phyloP scores from a whole-genome alignment of 1,140 invertebrate genomes.

The Parapsyche elsis region DNA sequence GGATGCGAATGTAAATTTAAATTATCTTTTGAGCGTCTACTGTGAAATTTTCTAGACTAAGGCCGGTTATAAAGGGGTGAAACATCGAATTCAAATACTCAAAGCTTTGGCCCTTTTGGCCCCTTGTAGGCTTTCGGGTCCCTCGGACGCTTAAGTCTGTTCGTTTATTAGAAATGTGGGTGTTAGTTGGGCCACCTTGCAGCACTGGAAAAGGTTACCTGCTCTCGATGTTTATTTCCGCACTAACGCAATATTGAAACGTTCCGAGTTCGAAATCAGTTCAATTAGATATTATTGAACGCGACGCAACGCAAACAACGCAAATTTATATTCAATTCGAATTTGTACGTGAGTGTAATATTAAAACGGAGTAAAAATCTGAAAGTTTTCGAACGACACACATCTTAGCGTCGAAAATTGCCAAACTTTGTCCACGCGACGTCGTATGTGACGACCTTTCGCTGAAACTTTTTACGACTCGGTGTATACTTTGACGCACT shows the following conservation, averaged over 20 bases:
- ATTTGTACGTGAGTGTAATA: too few relatives aligned
- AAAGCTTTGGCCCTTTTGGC: neutral
- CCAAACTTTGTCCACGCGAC: neutral
- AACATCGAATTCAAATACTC: constrained; percentile 8
- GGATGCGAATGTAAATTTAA: too few relatives aligned
- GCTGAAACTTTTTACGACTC: too few relatives aligned
- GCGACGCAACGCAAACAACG: too few relatives aligned
- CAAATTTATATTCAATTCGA: too few relatives aligned
- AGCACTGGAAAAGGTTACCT: neutral
- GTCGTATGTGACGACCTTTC: neutral
- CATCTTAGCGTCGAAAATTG: neutral
- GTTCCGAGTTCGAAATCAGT: neutral
- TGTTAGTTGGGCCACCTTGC: neutral
- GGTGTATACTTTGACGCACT: neutral
- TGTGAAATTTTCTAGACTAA: too few relatives aligned
- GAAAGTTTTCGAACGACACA: neutral
- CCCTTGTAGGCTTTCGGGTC: neutral
- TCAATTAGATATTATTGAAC: too few relatives aligned
- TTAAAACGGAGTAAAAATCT: too few relatives aligned
- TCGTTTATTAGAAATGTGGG: constrained; percentile 8
- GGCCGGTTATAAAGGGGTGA: neutral
- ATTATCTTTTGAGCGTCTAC: too few relatives aligned
- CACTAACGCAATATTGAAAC: neutral
- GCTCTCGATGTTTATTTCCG: neutral
- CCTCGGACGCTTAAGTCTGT: neutral